Conservation (phyloP, 23 tunicate genomes). For the Trididemnum clinides region DNA sequence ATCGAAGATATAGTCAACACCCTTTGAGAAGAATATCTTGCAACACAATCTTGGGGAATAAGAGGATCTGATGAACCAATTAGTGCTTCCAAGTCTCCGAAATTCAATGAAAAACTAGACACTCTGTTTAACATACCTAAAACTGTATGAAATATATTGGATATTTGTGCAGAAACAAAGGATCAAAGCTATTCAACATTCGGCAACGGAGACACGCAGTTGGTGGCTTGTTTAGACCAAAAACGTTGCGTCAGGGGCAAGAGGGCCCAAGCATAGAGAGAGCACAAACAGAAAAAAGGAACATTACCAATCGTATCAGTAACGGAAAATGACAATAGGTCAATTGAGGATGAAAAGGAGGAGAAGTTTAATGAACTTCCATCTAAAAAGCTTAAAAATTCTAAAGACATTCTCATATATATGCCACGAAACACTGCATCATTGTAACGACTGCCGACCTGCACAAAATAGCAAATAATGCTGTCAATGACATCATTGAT, state of each 20-base stretch:
- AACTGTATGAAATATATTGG: too few relatives aligned
- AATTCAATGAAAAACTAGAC: too few relatives aligned
- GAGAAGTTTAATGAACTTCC: background rate
- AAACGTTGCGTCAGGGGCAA: background rate
- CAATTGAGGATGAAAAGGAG: background rate
- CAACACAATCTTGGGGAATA: too few relatives aligned
- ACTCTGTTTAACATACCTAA: too few relatives aligned
- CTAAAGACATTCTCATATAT: background rate
- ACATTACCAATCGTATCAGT: background rate
- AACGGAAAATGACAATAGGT: background rate
- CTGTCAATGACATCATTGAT: background rate
- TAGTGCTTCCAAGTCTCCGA: too few relatives aligned
- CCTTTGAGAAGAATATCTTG: too few relatives aligned
- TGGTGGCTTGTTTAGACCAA: background rate
- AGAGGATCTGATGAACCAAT: too few relatives aligned
- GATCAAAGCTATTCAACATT: background rate
- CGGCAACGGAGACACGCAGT: background rate
- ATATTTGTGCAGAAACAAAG: background rate
- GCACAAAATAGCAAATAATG: background rate
- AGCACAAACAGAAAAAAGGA: background rate
- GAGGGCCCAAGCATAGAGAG: background rate
- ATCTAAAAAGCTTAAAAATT: background rate
- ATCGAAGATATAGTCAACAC: too few relatives aligned
- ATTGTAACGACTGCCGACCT: conserved; percentile 14
- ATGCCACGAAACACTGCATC: conserved; percentile 9